Evolutionary conservation across 2,797 vertebrate species (phyloP).

Genomic region (Onychomys arenicola): DNA sequence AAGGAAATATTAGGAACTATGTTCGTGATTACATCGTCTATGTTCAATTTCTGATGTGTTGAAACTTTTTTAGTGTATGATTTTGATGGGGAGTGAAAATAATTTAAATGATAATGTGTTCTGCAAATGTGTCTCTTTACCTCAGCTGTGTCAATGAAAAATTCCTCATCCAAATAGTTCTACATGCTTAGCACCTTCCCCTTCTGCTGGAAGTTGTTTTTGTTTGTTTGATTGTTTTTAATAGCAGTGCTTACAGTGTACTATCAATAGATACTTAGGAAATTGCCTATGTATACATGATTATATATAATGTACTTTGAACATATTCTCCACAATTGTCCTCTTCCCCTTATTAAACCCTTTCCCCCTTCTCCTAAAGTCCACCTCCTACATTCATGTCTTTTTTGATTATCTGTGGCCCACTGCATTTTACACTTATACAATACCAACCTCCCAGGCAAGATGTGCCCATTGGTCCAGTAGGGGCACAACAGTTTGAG

Average conservation of each 20-base stretch:
- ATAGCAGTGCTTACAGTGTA: background rate
- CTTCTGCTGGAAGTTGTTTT: background rate
- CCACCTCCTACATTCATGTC: too few relatives aligned
- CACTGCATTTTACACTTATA: background rate
- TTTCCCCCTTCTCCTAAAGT: too few relatives aligned
- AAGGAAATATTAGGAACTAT: slow-evolving; percentile 61
- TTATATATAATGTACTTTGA: background rate
- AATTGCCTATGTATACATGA: background rate
- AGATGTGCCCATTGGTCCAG: background rate
- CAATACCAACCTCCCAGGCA: background rate
- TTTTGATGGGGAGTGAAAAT: slow-evolving; percentile 56
- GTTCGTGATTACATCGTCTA: slow-evolving; percentile 50
- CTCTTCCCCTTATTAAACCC: background rate
- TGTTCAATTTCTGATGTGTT: slow-evolving; percentile 44
- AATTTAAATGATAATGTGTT: slow-evolving; percentile 70
- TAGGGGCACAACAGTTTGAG: background rate
- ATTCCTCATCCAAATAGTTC: background rate
- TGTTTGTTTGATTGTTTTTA: background rate
- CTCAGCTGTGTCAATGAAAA: background rate
- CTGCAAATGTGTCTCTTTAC: background rate
- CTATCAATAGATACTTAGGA: background rate
- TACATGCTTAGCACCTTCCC: fast-evolving
- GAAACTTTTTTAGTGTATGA: slow-evolving; percentile 30
- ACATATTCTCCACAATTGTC: background rate
- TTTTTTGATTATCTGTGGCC: background rate